Percentiles rank a stretch among this genome's conserved stretches.
These are phyloP conservation scores for Periophthalmus magnuspinnatus DNA, from an alignment of 2,797 vertebrate genomes.

Conservation along the genomic window DNA sequence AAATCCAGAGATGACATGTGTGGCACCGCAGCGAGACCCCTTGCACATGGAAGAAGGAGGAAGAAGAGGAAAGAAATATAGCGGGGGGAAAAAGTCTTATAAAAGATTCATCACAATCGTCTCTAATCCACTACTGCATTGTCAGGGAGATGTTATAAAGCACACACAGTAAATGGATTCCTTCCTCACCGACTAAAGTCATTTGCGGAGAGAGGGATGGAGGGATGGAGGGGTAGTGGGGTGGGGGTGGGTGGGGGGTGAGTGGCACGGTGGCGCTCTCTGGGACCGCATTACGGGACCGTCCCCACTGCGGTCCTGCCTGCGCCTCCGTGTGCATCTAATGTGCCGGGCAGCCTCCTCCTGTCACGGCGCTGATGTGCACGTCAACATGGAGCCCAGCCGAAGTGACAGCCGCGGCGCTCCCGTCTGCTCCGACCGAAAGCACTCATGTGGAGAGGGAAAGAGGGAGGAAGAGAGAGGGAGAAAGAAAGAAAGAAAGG, in stretches of 20 bases:
- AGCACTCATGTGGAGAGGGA: slow-evolving; percentile 35
- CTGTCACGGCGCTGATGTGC: slow-evolving; percentile 87
- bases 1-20: slow-evolving; percentile 82
- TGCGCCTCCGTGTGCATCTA: slow-evolving; percentile 75
- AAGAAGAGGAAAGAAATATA: slow-evolving; percentile 56
- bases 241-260: slow-evolving; percentile 83
- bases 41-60: slow-evolving; percentile 83
- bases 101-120: slow-evolving; percentile 99
- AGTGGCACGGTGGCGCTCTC: slow-evolving; percentile 83
- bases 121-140: slow-evolving; percentile 99
- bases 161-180: slow-evolving; percentile 98
- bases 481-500: too few species aligned
- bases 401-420: slow-evolving; percentile 83
- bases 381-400: slow-evolving; percentile 89
- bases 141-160: slow-evolving; percentile 96
- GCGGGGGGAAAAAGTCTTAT: slow-evolving; percentile 82
- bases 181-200: slow-evolving; percentile 90
- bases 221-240: slow-evolving; percentile 43
- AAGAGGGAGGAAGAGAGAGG: background rate
- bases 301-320: slow-evolving; percentile 70
- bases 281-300: slow-evolving; percentile 87
- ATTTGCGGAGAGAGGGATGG: slow-evolving; percentile 81
- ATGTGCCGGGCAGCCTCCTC: slow-evolving; percentile 87
- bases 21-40: slow-evolving; percentile 81
- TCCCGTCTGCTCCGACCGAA: slow-evolving; percentile 59